Percentiles rank a stretch among this genome's conserved stretches.
Evolutionary conservation across 2,888 invertebrate species (phyloP).

Genomic region (Thelaira solivaga): DNA sequence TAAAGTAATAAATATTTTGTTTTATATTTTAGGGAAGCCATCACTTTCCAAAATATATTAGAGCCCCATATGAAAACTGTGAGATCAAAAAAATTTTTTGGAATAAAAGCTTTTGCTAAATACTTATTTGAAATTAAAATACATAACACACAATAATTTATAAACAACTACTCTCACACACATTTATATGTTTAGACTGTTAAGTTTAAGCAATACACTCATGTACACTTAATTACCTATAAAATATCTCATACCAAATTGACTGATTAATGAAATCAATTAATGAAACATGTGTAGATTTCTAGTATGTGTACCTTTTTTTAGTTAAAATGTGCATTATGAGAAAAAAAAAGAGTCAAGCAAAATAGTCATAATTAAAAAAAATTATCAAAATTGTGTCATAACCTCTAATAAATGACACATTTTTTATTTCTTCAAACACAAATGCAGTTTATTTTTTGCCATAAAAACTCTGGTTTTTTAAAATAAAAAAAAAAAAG

Average conservation of each 20-base stretch:
- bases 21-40: too few species aligned
- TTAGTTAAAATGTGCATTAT: constrained; percentile 2
- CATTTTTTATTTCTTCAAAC: constrained; percentile 54
- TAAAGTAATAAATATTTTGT: too few species aligned
- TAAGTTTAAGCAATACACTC: too few species aligned
- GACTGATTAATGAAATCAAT: constrained; percentile 31
- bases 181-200: too few species aligned
- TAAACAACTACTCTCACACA: too few species aligned
- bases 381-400: constrained; percentile 60
- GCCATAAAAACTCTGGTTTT: constrained; percentile 30
- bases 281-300: constrained; percentile 13
- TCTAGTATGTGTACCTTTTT: constrained; percentile 1
- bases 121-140: too few species aligned
- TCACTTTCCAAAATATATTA: too few species aligned
- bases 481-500: constrained; percentile 21
- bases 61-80: too few species aligned
- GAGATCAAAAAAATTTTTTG: too few species aligned
- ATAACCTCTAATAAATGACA: constrained; percentile 63
- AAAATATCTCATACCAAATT: not conserved
- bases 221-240: too few species aligned
- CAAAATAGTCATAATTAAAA: constrained; percentile 49
- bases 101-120: too few species aligned
- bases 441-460: constrained; percentile 18
- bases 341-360: not conserved
- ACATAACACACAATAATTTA: too few species aligned